phyloP scores from a whole-genome alignment of 1,140 invertebrate genomes.

The Frieseomelitta varia region DNA sequence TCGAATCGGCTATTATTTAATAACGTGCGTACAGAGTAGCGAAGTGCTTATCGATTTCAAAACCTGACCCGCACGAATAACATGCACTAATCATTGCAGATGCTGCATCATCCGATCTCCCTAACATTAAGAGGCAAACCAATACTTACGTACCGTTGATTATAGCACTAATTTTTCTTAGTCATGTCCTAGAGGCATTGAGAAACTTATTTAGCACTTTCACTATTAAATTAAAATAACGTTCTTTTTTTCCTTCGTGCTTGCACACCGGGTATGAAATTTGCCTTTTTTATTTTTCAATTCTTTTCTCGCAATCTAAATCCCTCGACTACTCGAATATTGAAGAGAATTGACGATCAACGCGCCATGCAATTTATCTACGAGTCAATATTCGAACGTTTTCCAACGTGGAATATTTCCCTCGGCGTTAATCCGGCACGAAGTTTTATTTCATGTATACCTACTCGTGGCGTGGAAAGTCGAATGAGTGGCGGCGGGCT shows the following conservation, averaged over 20 bases:
- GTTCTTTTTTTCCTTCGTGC: not conserved
- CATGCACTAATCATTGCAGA: not conserved
- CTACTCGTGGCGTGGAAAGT: not conserved
- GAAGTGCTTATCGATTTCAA: not conserved
- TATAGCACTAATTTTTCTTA: not conserved
- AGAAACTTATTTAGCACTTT: not conserved
- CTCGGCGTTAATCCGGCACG: not conserved
- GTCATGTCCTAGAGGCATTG: not conserved
- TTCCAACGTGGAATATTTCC: not conserved
- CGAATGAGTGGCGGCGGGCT: slow-evolving; percentile 2
- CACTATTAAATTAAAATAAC: not conserved
- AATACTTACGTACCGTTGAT: not conserved
- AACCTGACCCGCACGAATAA: not conserved
- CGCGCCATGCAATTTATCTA: not conserved
- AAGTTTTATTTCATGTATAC: not conserved
- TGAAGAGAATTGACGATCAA: not conserved
- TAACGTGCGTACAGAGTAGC: not conserved
- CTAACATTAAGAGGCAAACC: not conserved
- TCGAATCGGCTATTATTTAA: not conserved
- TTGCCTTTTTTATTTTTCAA: too few species aligned
- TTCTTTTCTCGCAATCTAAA: not conserved
- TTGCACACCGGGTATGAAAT: too few species aligned
- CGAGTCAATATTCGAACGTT: not conserved
- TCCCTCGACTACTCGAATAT: not conserved
- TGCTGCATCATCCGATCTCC: not conserved